Evolutionary conservation across 2,797 vertebrate species (phyloP).

Genomic region (Macrochelys suwanniensis): DNA sequence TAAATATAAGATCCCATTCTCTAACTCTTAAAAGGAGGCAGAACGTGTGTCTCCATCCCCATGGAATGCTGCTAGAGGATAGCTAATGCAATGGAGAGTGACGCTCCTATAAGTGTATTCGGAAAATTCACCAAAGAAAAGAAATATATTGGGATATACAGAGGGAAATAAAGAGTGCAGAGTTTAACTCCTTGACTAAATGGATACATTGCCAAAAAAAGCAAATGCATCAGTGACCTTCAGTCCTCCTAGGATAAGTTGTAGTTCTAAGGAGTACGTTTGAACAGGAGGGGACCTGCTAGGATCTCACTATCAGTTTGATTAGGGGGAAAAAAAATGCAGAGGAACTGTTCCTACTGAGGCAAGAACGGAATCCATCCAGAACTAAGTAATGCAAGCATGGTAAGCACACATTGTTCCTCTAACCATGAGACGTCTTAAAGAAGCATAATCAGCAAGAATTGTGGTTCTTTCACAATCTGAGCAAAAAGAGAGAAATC

Average conservation of each 20-base stretch:
- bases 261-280: neutral
- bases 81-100: neutral
- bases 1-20: constrained; percentile 9
- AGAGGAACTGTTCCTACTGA: neutral
- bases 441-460: neutral
- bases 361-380: constrained; percentile 20
- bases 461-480: neutral
- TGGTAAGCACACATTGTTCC: neutral
- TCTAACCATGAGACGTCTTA: neutral
- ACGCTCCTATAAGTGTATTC: neutral
- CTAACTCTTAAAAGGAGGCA: constrained; percentile 26
- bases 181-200: neutral
- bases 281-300: neutral
- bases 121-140: neutral
- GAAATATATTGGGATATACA: neutral
- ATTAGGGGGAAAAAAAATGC: neutral
- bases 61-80: neutral
- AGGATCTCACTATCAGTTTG: neutral
- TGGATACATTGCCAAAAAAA: neutral
- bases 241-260: neutral
- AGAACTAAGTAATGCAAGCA: neutral
- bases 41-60: neutral
- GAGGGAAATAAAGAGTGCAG: neutral
- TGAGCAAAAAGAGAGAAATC: neutral
- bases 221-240: neutral